A percentile compares a stretch with the other conserved stretches of the same genome.
These are phyloP conservation scores for Pollimyrus isidori DNA, from an alignment of 2,113 vertebrate species.

Conservation along the genomic window DNA sequence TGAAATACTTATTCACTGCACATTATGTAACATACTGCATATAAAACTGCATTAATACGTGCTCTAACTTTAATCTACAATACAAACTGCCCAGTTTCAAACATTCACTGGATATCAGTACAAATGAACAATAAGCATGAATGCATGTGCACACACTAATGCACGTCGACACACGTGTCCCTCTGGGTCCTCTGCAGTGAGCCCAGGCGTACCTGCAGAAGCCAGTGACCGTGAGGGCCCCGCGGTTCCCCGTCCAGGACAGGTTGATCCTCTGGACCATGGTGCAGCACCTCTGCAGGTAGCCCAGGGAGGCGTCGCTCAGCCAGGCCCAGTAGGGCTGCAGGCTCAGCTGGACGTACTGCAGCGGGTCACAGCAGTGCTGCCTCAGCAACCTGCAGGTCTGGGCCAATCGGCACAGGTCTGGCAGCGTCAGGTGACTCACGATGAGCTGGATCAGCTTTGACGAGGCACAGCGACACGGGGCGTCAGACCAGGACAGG, in stretches of 20 bases:
- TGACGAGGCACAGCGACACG: conserved; percentile 3
- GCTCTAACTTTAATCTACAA: not conserved
- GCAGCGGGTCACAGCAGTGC: conserved; percentile 92
- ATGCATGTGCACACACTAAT: not conserved
- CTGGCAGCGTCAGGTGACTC: conserved; percentile 89
- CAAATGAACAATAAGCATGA: not conserved
- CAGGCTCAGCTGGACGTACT: conserved; percentile 94
- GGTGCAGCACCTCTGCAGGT: conserved; percentile 83
- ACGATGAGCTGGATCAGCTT: conserved; percentile 96
- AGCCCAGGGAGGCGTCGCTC: conserved; percentile 79
- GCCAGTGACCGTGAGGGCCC: conserved; percentile 78
- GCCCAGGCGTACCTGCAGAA: conserved; percentile 82
- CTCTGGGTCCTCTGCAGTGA: too few relatives aligned
- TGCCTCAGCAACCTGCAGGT: conserved; percentile 91
- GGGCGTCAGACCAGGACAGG: not conserved
- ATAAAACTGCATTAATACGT: not conserved
- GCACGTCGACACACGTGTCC: not conserved
- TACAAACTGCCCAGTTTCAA: not conserved
- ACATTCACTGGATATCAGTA: not conserved
- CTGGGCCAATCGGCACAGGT: conserved; percentile 91
- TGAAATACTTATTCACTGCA: not conserved
- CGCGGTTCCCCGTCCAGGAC: conserved; percentile 93
- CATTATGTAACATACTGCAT: not conserved
- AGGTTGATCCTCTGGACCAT: conserved; percentile 94
- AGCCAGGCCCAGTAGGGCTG: conserved; percentile 92